Base-by-base conservation (phyloP, 1,140 invertebrate species). In the Macrobrachium rosenbergii region DNA sequence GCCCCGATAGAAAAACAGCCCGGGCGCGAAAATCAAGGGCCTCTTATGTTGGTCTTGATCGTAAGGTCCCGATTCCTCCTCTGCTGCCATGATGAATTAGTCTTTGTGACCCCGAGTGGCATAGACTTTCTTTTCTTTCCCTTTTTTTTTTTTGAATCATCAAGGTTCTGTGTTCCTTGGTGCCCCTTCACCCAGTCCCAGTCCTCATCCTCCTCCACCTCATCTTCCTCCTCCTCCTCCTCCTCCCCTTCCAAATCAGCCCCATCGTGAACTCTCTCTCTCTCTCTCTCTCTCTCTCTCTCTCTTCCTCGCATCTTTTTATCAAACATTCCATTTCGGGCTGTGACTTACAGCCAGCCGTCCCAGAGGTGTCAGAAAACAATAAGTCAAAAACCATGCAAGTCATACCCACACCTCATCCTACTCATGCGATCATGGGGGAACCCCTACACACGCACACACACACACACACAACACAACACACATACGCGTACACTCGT, bases 321-420 rank as follows among this genome's bases (percentile, higher is more conserved):
- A 72, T 83, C 67, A 73, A 16, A 37, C 81, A 75, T 83, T 73
- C 81, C 67, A 59, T 60, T 58, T 83, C 81, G 64, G 69, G 67
- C 10, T 72, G 43, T 28, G 62, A 43, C 63, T 83, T 60, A 17
- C 67, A 63, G 45, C 16, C 23, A 19, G 17, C 28, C 69, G 67
- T 83, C 81, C 52, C n/a, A 23, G 67, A 58, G 19, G 45, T 64
- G 45, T 73, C 81, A 83, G 62, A 83, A 83, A 73, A 83, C 81
- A 83, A 83, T 83, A 73, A 72, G 45, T 83, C 81, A 83, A 63
- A 16, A 52, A 60, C 21, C 58, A 10, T 83, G 81, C 81, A 83
- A 83, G 81, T 83, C 81, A 83, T 73, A 58, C 82, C 21, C 21
- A 21, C n/a, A 69, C 67, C 67, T 28, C 28, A 23, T 21, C 67